Evolutionary conservation across 2,888 invertebrate genomes (phyloP).

Genomic region (Isotomurus palustris): DNA sequence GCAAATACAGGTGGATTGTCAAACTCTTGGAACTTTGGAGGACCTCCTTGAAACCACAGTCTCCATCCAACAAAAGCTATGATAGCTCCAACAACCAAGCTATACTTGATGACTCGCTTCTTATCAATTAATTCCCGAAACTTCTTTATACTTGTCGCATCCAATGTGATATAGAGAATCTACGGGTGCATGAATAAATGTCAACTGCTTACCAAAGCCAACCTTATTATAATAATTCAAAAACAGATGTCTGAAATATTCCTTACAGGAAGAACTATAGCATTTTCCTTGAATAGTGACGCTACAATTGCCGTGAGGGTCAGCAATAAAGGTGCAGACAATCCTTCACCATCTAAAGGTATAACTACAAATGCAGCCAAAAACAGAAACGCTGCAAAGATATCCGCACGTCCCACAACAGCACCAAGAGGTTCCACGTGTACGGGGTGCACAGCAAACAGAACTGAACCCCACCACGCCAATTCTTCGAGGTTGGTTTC

Average conservation of each 20-base stretch:
- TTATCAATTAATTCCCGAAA: slow-evolving; percentile 13
- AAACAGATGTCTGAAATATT: background rate
- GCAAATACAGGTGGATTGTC: slow-evolving; percentile 92
- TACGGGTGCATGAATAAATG: background rate
- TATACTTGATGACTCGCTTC: slow-evolving; percentile 17
- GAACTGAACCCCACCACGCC: slow-evolving; percentile 62
- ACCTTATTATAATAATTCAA: background rate
- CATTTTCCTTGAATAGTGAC: slow-evolving; percentile 44
- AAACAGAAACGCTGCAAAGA: slow-evolving; percentile 75
- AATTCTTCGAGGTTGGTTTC: slow-evolving; percentile 21
- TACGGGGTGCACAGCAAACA: slow-evolving; percentile 88
- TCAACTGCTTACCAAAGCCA: background rate
- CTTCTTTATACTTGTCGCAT: slow-evolving; percentile 19
- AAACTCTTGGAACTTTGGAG: slow-evolving; percentile 73
- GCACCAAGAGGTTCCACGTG: slow-evolving; percentile 89
- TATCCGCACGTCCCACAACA: slow-evolving; percentile 64
- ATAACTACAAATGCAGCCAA: slow-evolving; percentile 59
- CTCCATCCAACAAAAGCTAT: slow-evolving; percentile 38
- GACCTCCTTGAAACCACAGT: slow-evolving; percentile 47
- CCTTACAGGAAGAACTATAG: slow-evolving; percentile 36
- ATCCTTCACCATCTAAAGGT: slow-evolving; percentile 13
- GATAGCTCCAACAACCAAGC: slow-evolving; percentile 14
- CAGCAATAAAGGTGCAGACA: slow-evolving; percentile 13
- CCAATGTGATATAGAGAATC: slow-evolving; percentile 25
- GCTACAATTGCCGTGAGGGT: slow-evolving; percentile 30